phyloP scores from a whole-genome alignment of 2,797 vertebrate genomes.

The Euthynnus affinis region DNA sequence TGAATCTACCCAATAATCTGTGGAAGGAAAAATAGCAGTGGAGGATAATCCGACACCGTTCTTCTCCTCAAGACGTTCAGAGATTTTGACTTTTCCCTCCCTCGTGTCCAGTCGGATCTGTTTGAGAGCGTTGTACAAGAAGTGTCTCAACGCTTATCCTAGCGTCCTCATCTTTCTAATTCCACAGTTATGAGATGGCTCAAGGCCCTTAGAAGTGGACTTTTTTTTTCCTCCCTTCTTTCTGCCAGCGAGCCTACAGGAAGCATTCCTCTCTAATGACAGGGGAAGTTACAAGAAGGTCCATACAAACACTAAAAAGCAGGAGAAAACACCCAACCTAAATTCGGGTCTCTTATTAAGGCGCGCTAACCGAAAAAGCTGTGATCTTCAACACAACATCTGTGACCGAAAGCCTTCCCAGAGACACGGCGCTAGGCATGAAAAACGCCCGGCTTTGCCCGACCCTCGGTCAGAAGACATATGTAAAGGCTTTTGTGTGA shows the following conservation, averaged over 20 bases:
- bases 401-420: slow-evolving; percentile 28
- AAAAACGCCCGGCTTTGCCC: neutral
- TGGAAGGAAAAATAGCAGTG: slow-evolving; percentile 37
- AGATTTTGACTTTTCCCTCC: neutral
- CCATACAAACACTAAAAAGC: slow-evolving; percentile 44
- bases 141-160: slow-evolving; percentile 14
- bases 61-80: neutral
- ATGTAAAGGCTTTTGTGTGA: slow-evolving; percentile 14
- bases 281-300: slow-evolving; percentile 65
- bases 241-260: slow-evolving; percentile 36
- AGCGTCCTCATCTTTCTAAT: slow-evolving; percentile 41
- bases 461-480: neutral
- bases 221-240: slow-evolving; percentile 8
- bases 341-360: slow-evolving; percentile 69
- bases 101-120: neutral
- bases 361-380: slow-evolving; percentile 19
- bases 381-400: slow-evolving; percentile 60
- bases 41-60: slow-evolving; percentile 26
- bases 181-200: slow-evolving; percentile 51
- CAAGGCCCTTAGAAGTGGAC: slow-evolving; percentile 32
- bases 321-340: slow-evolving; percentile 67
- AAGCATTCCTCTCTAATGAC: slow-evolving; percentile 80
- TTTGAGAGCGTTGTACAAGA: neutral
- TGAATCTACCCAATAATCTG: slow-evolving; percentile 39
- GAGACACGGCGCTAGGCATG: neutral